phyloP scores from a whole-genome alignment of 2,113 vertebrate genomes.

The Toxostoma redivivum region DNA sequence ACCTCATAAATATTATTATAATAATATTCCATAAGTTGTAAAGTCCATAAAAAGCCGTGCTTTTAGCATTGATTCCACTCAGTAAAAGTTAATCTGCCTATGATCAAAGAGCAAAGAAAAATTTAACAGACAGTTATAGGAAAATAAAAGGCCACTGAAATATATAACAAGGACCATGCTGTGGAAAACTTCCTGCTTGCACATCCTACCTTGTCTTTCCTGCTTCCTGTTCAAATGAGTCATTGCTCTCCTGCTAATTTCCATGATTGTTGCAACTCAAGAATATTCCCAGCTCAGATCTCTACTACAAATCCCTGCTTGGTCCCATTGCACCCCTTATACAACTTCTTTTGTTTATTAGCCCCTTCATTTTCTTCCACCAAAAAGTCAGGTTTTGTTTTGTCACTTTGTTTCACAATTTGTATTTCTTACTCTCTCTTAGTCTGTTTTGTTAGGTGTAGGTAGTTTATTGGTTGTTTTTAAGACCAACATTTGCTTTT shows the following conservation, averaged over 20 bases:
- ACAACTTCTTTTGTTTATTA: background rate
- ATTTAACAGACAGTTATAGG: accelerated
- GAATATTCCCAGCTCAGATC: background rate
- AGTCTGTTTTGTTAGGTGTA: background rate
- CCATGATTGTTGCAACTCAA: background rate
- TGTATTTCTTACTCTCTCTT: background rate
- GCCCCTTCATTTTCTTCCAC: background rate
- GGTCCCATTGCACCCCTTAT: background rate
- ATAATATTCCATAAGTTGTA: background rate
- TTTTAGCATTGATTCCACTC: background rate
- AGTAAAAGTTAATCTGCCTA: background rate
- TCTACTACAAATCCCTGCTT: background rate
- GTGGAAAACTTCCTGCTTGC: background rate
- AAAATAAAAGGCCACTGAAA: background rate
- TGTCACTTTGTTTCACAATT: background rate
- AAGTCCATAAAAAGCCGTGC: background rate
- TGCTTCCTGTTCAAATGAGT: background rate
- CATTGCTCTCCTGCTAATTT: background rate
- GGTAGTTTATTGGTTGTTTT: background rate
- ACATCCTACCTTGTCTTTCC: background rate
- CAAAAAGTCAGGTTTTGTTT: background rate
- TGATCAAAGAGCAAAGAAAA: background rate
- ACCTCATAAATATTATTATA: background rate
- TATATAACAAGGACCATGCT: background rate
- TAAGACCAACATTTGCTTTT: background rate